These are phyloP conservation scores for Tetranychus truncatus DNA, from an alignment of 2,888 invertebrate species.

Conservation along the genomic window DNA sequence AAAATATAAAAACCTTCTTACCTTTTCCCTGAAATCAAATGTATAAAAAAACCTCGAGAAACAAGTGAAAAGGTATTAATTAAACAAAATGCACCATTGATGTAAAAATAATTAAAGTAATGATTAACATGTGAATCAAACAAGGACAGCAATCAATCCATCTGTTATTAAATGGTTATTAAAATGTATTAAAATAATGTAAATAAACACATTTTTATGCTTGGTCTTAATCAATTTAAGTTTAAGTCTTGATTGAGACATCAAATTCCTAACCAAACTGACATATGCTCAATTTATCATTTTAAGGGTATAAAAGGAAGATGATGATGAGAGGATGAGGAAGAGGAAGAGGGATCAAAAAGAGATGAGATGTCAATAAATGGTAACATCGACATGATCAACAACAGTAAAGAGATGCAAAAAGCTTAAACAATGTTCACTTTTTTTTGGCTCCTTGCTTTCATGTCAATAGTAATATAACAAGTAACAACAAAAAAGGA, in stretches of 20 bases:
- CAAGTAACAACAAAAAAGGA: background rate
- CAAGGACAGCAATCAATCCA: too few relatives aligned
- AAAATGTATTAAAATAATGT: too few relatives aligned
- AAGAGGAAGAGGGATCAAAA: background rate
- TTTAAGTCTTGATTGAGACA: background rate
- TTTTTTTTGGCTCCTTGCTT: background rate
- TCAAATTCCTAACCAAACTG: background rate
- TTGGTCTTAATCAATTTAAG: too few relatives aligned
- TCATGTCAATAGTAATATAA: background rate
- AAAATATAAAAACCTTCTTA: background rate
- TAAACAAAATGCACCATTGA: too few relatives aligned
- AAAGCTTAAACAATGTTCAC: constrained; percentile 1
- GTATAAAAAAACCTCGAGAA: too few relatives aligned
- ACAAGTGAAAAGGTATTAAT: too few relatives aligned
- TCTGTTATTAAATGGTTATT: too few relatives aligned
- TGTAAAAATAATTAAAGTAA: too few relatives aligned
- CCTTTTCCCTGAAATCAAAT: background rate
- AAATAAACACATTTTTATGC: too few relatives aligned
- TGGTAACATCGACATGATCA: background rate
- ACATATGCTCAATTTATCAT: constrained; percentile 1
- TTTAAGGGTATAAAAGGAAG: background rate
- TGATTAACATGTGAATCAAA: too few relatives aligned
- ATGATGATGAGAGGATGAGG: background rate
- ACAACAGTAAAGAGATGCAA: background rate
- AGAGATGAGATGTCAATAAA: background rate